These are phyloP conservation scores for Scolopax rusticola DNA, from an alignment of 2,797 vertebrate genomes.

Conservation along the genomic window DNA sequence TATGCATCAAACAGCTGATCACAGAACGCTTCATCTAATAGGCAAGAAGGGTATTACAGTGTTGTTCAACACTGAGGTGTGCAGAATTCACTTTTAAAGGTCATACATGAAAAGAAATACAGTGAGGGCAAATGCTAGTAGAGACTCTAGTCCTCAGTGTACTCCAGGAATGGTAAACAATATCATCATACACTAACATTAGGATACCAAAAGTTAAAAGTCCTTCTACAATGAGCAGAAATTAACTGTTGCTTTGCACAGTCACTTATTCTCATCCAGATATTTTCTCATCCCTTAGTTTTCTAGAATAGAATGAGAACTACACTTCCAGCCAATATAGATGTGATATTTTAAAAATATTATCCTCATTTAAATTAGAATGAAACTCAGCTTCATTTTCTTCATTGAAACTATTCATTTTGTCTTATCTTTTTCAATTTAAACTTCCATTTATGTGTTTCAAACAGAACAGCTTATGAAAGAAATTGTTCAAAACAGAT, in stretches of 20 bases:
- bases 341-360: neutral
- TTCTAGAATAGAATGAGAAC: neutral
- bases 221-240: neutral
- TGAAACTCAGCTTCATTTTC: neutral
- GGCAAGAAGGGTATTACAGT: neutral
- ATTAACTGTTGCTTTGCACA: neutral
- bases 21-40: neutral
- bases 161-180: neutral
- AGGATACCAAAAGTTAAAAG: neutral
- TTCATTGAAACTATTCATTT: neutral
- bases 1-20: neutral
- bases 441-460: neutral
- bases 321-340: neutral
- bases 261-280: neutral
- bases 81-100: neutral
- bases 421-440: neutral
- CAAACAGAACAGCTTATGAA: neutral
- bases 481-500: conserved; percentile 9
- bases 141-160: neutral
- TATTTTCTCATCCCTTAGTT: neutral
- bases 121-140: neutral
- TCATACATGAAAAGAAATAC: neutral
- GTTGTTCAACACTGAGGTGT: neutral
- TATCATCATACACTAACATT: neutral
- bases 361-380: neutral